Conservation (phyloP, 2,888 invertebrate species). For the Helleia helle region DNA sequence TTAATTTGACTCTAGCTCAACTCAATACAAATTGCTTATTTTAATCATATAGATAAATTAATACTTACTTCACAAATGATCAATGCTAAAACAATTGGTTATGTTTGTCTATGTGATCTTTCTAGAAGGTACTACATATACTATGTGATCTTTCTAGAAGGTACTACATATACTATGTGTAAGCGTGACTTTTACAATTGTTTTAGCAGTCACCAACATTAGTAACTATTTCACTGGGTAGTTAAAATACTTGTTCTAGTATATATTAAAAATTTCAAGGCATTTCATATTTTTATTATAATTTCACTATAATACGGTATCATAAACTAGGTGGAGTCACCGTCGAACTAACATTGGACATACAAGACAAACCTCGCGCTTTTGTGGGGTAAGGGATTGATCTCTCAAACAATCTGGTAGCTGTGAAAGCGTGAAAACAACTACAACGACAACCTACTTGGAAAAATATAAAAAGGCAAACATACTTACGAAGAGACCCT, state of each 20-base stretch:
- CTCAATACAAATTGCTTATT: neutral
- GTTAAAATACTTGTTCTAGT: conserved; percentile 9
- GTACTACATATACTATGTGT: no score
- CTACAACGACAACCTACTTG: neutral
- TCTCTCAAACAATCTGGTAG: conserved; percentile 38
- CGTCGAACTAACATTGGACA: conserved; percentile 20
- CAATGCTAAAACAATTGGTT: neutral
- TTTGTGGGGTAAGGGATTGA: conserved; percentile 42
- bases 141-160: no score
- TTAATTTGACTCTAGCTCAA: neutral
- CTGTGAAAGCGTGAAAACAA: conserved; percentile 35
- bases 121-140: no score
- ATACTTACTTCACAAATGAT: neutral
- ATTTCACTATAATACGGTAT: conserved; percentile 16
- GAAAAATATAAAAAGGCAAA: neutral
- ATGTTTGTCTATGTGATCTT: no score
- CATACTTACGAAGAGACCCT: no score
- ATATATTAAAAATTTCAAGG: conserved; percentile 20
- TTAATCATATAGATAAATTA: conserved; percentile 1
- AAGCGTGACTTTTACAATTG: no score
- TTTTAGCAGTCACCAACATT: neutral
- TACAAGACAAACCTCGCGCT: conserved; percentile 37
- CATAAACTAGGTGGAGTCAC: neutral
- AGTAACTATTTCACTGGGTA: conserved; percentile 9
- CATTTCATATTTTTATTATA: conserved; percentile 17